Conservation (phyloP, 2,797 vertebrate species). For the Pseudotriccus pelzelni region DNA sequence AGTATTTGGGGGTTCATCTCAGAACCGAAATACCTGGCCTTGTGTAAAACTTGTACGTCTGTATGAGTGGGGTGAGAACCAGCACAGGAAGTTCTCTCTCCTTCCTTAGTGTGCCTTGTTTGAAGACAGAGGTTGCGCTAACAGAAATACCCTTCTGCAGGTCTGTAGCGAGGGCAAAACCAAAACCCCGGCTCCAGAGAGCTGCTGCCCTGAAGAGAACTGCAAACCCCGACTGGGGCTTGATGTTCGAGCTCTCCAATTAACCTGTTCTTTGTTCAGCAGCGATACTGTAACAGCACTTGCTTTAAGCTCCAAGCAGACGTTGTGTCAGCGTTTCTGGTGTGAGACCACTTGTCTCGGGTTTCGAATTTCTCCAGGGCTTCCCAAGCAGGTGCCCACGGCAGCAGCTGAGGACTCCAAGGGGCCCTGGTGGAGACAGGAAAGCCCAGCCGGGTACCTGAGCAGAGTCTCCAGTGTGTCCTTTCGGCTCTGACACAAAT, state of each 20-base stretch:
- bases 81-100: not conserved
- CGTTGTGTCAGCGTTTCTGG: not conserved
- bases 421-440: not conserved
- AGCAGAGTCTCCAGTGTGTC: not conserved
- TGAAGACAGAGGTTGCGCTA: not conserved
- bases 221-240: not conserved
- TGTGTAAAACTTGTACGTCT: not conserved
- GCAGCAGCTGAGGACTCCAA: not conserved
- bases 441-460: not conserved
- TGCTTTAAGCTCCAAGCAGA: not conserved
- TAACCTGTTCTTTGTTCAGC: not conserved
- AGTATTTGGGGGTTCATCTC: not conserved
- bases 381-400: not conserved
- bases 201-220: not conserved
- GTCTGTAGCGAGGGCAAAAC: not conserved
- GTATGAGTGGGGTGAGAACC: not conserved
- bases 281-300: not conserved
- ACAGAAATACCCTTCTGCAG: fast-evolving
- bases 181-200: not conserved
- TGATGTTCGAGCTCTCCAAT: not conserved
- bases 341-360: not conserved
- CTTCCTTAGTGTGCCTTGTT: not conserved
- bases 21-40: not conserved
- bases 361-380: not conserved
- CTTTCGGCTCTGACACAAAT: conserved; percentile 46